Conservation (phyloP, 2,113 vertebrate genomes). For the Callopanchax toddi region DNA sequence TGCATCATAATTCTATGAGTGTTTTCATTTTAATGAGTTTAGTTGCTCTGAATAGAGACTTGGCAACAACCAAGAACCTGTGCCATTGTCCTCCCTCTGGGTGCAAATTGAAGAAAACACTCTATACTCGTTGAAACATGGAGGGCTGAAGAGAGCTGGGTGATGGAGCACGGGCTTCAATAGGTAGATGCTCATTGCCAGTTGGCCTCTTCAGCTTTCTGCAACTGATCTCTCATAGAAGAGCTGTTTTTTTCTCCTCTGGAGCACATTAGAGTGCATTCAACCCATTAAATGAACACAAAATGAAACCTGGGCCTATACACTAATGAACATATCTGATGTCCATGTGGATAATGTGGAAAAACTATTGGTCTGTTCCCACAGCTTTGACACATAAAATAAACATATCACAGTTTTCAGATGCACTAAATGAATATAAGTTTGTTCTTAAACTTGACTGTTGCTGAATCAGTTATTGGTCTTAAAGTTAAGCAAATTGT, state of each 20-base stretch:
- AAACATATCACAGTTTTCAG: neutral
- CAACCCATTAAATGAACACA: slow-evolving; percentile 18
- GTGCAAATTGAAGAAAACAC: slow-evolving; percentile 65
- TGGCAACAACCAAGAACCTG: slow-evolving; percentile 61
- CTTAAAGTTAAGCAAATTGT: neutral
- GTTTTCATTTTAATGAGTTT: slow-evolving; percentile 56
- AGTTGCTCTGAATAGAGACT: slow-evolving; percentile 59
- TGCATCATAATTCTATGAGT: slow-evolving; percentile 57
- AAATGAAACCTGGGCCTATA: slow-evolving; percentile 1
- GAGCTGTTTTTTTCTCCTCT: slow-evolving; percentile 24
- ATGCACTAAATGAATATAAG: no score
- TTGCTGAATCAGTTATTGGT: no score
- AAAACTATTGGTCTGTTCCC: neutral
- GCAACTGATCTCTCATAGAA: slow-evolving; percentile 62
- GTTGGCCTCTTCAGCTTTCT: slow-evolving; percentile 50
- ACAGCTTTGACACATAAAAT: neutral
- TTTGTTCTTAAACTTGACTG: no score
- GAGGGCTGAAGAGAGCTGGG: slow-evolving; percentile 33
- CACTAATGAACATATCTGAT: neutral
- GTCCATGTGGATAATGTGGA: neutral
- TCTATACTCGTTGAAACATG: slow-evolving; percentile 55
- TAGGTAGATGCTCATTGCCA: slow-evolving; percentile 49
- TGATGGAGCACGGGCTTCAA: slow-evolving; percentile 50
- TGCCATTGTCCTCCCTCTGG: slow-evolving; percentile 53
- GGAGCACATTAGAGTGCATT: slow-evolving; percentile 25